Percentiles rank a stretch among this genome's conserved stretches.
phyloP scores from a whole-genome alignment of 2,888 invertebrate genomes.

The Hymenopus coronatus region DNA sequence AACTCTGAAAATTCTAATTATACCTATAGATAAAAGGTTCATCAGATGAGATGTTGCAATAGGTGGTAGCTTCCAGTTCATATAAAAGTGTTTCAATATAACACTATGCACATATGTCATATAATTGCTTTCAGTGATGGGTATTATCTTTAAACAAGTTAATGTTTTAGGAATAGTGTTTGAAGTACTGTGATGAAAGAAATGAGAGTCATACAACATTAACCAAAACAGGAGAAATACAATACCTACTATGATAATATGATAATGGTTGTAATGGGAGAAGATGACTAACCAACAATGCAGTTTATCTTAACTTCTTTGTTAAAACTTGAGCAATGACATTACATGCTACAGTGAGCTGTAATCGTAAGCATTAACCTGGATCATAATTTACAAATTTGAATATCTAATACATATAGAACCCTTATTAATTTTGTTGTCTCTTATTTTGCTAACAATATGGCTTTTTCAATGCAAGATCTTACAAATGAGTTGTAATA shows the following conservation, averaged over 20 bases:
- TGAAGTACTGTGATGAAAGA: background rate
- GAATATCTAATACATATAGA: background rate
- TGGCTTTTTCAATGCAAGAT: background rate
- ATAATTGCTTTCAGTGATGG: no score
- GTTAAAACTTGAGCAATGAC: conserved; percentile 11
- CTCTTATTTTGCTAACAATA: background rate
- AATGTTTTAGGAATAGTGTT: background rate
- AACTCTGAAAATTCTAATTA: no score
- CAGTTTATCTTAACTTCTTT: background rate
- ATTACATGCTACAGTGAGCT: background rate
- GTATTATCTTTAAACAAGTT: background rate
- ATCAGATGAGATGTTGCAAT: no score
- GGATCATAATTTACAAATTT: background rate
- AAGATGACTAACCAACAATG: background rate
- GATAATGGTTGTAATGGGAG: background rate
- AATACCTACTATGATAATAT: background rate
- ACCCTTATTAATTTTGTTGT: background rate
- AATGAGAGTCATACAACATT: background rate
- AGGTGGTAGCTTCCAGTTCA: no score
- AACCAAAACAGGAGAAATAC: background rate
- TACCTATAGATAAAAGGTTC: no score
- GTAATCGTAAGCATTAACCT: background rate
- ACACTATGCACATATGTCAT: no score
- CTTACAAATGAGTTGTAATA: background rate
- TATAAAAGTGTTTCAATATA: no score